These are phyloP conservation scores for Falco concolor DNA, from an alignment of 2,797 vertebrate genomes.

Conservation along the genomic window DNA sequence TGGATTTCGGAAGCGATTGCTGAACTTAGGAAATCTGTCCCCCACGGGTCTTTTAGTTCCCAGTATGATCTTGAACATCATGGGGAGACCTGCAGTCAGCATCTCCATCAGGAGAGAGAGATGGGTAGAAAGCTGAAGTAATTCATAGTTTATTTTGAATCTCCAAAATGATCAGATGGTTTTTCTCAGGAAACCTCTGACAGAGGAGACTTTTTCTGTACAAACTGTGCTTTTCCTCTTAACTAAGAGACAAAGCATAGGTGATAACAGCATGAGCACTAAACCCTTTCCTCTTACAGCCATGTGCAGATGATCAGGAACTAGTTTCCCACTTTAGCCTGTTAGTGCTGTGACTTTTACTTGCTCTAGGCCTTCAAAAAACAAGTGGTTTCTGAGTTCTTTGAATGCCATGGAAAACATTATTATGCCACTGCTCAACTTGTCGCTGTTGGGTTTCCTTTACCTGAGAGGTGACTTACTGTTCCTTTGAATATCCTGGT, in stretches of 20 bases:
- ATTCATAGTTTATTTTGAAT: neutral
- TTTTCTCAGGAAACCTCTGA: neutral
- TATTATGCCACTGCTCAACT: neutral
- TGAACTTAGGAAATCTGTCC: neutral
- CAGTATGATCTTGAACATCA: neutral
- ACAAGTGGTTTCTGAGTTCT: neutral
- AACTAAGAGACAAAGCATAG: neutral
- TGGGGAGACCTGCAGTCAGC: neutral
- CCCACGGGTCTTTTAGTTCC: fast-evolving
- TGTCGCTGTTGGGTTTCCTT: neutral
- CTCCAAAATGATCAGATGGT: neutral
- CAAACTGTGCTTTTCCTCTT: neutral
- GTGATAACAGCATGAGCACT: neutral
- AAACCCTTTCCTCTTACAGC: neutral
- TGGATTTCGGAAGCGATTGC: neutral
- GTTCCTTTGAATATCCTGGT: neutral
- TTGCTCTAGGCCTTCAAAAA: neutral
- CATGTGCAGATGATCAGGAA: neutral
- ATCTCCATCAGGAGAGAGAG: neutral
- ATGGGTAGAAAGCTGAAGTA: too few relatives aligned
- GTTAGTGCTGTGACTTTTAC: fast-evolving
- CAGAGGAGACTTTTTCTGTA: neutral
- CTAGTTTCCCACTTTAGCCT: neutral
- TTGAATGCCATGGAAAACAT: fast-evolving
- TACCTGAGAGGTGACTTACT: neutral